A percentile compares a stretch with the other conserved stretches of the same genome.
Conservation (phyloP, 2,888 invertebrate genomes). For the Elegia similella region DNA sequence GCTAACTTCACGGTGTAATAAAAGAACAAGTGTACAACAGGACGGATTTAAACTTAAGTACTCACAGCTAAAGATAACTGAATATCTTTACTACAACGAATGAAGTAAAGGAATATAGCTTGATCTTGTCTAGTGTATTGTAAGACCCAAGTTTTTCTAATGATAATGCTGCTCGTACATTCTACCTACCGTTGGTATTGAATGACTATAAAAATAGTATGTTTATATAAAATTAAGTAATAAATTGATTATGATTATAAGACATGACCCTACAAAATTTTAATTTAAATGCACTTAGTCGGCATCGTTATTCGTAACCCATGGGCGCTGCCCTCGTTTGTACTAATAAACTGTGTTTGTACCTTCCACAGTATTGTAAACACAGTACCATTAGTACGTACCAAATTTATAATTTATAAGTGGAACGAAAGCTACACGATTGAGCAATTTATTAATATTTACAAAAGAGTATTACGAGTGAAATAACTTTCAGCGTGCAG, state of each 20-base stretch:
- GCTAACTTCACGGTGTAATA: neutral
- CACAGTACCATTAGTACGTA: slow-evolving; percentile 9
- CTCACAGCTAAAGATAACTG: too few relatives aligned
- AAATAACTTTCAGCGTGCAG: neutral
- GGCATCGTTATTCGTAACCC: neutral
- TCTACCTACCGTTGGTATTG: too few relatives aligned
- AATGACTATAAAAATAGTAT: too few relatives aligned
- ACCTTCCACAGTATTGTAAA: slow-evolving; percentile 12
- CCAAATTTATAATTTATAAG: slow-evolving; percentile 21
- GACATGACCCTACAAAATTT: neutral
- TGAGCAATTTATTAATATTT: neutral
- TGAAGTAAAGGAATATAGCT: too few relatives aligned
- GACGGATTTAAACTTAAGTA: too few relatives aligned
- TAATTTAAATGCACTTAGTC: neutral
- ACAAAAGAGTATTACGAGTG: neutral
- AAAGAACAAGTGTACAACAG: too few relatives aligned
- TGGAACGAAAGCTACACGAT: neutral
- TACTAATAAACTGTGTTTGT: neutral
- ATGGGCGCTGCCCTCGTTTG: neutral
- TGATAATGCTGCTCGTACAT: too few relatives aligned
- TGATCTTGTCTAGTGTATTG: too few relatives aligned
- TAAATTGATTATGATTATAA: neutral
- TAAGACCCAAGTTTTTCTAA: too few relatives aligned
- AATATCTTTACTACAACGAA: too few relatives aligned
- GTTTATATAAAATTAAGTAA: neutral